Evolutionary conservation across 1,140 invertebrate species (phyloP).

Genomic region (Drosophila triauraria): DNA sequence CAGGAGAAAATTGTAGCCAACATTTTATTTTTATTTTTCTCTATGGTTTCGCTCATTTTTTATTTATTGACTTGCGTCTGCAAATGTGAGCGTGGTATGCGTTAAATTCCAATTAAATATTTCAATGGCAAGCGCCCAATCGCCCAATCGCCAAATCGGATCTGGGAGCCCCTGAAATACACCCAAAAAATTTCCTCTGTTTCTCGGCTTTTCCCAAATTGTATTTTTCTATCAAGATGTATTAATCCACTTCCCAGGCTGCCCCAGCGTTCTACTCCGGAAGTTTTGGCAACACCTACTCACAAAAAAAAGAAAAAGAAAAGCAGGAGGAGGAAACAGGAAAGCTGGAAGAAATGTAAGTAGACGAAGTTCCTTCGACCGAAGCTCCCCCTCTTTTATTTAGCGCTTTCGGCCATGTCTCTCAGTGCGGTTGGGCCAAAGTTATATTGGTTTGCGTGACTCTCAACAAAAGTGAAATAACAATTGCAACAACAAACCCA

Average conservation of each 20-base stretch:
- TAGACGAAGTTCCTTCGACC: constrained; percentile 15
- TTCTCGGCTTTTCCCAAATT: constrained; percentile 51
- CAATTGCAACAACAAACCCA: constrained; percentile 64
- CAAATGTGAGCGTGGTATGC: constrained; percentile 57
- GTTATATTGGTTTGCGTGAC: constrained; percentile 84
- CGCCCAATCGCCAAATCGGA: constrained; percentile 44
- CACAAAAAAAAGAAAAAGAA: constrained; percentile 52
- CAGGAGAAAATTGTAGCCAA: constrained; percentile 66
- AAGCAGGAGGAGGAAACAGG: constrained; percentile 6
- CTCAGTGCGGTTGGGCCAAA: constrained; percentile 78
- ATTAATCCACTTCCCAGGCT: constrained; percentile 76
- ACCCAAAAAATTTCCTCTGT: constrained; percentile 39
- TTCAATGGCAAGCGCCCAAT: constrained; percentile 64
- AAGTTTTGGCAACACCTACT: constrained; percentile 82
- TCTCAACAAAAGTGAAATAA: constrained; percentile 81
- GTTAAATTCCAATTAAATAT: constrained; percentile 84
- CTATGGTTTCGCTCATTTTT: constrained; percentile 56
- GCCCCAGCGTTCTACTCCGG: constrained; percentile 49
- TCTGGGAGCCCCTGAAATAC: constrained; percentile 20
- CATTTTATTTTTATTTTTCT: constrained; percentile 56
- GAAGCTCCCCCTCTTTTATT: constrained; percentile 15
- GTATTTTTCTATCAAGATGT: constrained; percentile 74
- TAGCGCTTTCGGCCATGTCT: constrained; percentile 68
- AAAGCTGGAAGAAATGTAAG: constrained; percentile 29
- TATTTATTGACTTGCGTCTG: constrained; percentile 74